Conservation (phyloP, 2,113 vertebrate species). For the Isurus oxyrinchus region DNA sequence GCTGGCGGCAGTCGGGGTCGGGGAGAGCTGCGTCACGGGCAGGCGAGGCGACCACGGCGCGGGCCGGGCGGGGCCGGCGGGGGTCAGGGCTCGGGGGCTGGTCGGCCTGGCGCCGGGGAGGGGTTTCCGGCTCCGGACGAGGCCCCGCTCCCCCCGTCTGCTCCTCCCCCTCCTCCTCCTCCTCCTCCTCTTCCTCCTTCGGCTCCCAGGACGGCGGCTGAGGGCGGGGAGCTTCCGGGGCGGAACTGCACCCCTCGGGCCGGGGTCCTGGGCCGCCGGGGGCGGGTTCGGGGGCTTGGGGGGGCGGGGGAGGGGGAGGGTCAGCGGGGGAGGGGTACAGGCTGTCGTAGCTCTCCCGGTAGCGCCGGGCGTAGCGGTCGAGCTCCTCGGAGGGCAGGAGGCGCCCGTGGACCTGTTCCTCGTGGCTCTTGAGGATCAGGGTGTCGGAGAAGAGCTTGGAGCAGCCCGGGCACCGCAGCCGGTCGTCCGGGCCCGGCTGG, state of each 20-base stretch:
- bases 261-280: slow-evolving; percentile 32
- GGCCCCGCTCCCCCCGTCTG: not conserved
- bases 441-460: slow-evolving; percentile 59
- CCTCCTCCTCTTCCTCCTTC: no score
- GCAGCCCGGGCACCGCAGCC: slow-evolving; percentile 53
- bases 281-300: slow-evolving; percentile 38
- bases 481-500: slow-evolving; percentile 43
- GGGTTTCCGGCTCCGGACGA: no score
- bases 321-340: slow-evolving; percentile 45
- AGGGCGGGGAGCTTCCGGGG: no score
- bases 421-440: slow-evolving; percentile 58
- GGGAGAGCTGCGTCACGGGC: not conserved
- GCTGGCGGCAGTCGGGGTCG: not conserved
- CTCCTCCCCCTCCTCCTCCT: not conserved
- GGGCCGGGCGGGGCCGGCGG: not conserved
- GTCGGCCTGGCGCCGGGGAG: no score
- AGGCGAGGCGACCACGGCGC: not conserved
- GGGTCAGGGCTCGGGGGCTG: not conserved
- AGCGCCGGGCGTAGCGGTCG: slow-evolving; percentile 53
- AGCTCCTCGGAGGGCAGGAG: slow-evolving; percentile 58
- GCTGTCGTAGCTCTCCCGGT: slow-evolving; percentile 57
- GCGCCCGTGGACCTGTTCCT: slow-evolving; percentile 57
- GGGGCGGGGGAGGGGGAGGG: not conserved
- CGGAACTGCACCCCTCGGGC: no score
- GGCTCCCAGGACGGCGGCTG: no score